Percentiles rank a stretch among this genome's conserved stretches.
phyloP scores from a whole-genome alignment of 2,113 vertebrate species.

The Centropus unirufus region DNA sequence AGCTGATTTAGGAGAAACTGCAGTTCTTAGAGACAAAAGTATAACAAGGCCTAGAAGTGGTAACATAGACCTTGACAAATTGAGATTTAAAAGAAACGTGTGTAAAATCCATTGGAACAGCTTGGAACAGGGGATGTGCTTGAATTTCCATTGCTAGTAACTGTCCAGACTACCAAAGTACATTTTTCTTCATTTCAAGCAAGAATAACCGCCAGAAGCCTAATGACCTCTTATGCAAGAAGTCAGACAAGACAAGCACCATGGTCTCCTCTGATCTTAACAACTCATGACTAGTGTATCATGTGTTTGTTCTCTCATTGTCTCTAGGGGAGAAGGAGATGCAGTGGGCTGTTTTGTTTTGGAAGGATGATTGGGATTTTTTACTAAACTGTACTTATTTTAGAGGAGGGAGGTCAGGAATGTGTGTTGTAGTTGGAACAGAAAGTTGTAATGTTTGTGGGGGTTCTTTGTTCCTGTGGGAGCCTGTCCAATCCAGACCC shows the following conservation, averaged over 20 bases:
- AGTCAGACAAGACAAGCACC: slow-evolving; percentile 22
- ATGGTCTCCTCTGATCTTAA: slow-evolving; percentile 19
- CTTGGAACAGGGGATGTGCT: not conserved
- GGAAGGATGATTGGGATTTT: not conserved
- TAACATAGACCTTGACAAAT: not conserved
- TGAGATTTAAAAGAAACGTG: not conserved
- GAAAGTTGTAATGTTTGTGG: not conserved
- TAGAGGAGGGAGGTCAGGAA: slow-evolving; percentile 1
- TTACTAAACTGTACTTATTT: not conserved
- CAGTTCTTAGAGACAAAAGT: not conserved
- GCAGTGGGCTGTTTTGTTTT: slow-evolving; percentile 30
- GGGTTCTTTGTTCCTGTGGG: not conserved
- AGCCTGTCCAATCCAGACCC: not conserved
- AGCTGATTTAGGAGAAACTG: not conserved
- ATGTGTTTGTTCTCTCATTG: slow-evolving; percentile 50
- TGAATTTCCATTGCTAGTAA: slow-evolving; percentile 7
- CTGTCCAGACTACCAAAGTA: not conserved
- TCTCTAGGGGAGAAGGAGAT: slow-evolving; percentile 18
- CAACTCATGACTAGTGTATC: slow-evolving; percentile 45
- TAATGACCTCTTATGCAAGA: slow-evolving; percentile 27
- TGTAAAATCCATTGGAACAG: not conserved
- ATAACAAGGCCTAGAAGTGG: not conserved
- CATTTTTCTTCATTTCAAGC: slow-evolving; percentile 9
- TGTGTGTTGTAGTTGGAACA: not conserved
- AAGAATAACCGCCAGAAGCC: slow-evolving; percentile 17